A percentile compares a stretch with the other conserved stretches of the same genome.
These are phyloP conservation scores for Phodopus roborovskii DNA, from an alignment of 2,113 vertebrate species.

Conservation along the genomic window DNA sequence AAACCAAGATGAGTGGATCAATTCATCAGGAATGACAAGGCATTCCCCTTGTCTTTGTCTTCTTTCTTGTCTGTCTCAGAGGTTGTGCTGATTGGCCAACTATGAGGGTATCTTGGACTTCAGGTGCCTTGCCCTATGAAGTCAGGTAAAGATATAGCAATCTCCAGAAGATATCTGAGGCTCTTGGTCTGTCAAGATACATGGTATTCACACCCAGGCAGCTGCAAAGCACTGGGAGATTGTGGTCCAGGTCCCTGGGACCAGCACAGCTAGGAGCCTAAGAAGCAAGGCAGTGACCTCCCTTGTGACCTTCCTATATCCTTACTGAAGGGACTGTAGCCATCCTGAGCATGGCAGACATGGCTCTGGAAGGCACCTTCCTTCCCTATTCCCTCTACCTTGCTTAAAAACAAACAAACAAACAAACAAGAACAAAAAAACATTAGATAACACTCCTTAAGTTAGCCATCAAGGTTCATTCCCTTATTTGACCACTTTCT, in stretches of 20 bases:
- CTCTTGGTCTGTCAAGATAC: neutral
- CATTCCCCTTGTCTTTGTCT: too few relatives aligned
- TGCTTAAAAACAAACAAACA: too few relatives aligned
- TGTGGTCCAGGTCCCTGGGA: neutral
- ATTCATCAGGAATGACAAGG: neutral
- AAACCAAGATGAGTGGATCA: neutral
- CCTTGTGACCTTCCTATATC: neutral
- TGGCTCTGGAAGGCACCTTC: neutral
- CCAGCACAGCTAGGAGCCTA: neutral
- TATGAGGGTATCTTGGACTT: neutral
- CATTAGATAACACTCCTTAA: neutral
- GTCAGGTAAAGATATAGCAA: neutral
- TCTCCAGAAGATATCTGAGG: neutral
- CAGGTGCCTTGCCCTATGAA: neutral
- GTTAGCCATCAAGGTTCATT: neutral
- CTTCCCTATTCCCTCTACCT: neutral
- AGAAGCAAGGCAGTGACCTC: neutral
- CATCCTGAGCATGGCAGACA: neutral
- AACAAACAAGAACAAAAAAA: too few relatives aligned
- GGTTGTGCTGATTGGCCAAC: neutral
- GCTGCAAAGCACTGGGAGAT: neutral
- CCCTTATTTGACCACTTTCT: too few relatives aligned
- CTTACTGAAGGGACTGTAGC: neutral
- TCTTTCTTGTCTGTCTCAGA: neutral
- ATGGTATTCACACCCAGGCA: neutral